A percentile compares a stretch with the other conserved stretches of the same genome.
phyloP scores from a whole-genome alignment of 2,888 invertebrate species.

The Leucozona laternaria region DNA sequence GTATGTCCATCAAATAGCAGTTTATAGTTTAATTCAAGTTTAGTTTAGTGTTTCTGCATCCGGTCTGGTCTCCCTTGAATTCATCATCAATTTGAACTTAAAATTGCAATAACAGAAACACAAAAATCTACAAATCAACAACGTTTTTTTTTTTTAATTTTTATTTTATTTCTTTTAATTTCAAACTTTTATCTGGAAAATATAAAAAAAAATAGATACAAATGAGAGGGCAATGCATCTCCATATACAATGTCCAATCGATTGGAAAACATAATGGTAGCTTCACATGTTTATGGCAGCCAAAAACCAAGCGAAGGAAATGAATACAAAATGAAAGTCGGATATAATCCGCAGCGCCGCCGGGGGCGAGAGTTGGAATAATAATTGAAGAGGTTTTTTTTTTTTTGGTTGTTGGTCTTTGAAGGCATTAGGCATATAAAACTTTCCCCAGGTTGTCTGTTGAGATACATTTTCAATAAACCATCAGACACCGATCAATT shows the following conservation, averaged over 20 bases:
- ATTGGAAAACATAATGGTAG: conserved; percentile 60
- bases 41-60: conserved; percentile 16
- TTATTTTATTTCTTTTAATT: background rate
- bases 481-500: conserved; percentile 44
- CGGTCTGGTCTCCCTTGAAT: conserved; percentile 1
- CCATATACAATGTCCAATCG: conserved; percentile 51
- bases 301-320: conserved; percentile 22
- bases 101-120: conserved; percentile 37
- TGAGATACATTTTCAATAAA: conserved; percentile 36
- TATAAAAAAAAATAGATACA: conserved; percentile 5
- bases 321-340: background rate
- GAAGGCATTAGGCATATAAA: conserved; percentile 1
- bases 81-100: conserved; percentile 41
- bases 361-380: background rate
- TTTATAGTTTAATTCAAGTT: conserved; percentile 37
- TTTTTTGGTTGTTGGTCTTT: background rate
- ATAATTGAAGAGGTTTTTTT: background rate
- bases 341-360: background rate
- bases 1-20: conserved; percentile 27
- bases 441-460: conserved; percentile 10
- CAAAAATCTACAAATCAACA: conserved; percentile 16
- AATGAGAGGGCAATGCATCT: conserved; percentile 37
- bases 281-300: conserved; percentile 46
- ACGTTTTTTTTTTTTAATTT: conserved; percentile 14
- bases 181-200: conserved; percentile 19